These are phyloP conservation scores for Drosophila pseudoananassae DNA, from an alignment of 1,140 invertebrate species.

Conservation along the genomic window DNA sequence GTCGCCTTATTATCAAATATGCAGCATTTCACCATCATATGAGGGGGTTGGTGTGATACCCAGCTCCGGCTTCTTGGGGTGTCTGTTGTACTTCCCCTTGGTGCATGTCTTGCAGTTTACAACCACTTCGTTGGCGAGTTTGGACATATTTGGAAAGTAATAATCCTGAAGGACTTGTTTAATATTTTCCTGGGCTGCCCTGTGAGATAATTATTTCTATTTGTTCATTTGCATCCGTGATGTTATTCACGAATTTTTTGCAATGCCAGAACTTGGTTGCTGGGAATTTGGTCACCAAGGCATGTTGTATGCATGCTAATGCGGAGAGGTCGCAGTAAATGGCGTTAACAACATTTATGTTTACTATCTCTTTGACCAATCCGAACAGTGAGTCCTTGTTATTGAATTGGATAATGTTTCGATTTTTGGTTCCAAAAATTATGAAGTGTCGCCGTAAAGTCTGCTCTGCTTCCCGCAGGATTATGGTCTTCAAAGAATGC, in stretches of 20 bases:
- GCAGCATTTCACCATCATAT: no score
- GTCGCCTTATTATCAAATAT: no score
- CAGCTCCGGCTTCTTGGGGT: constrained; percentile 28
- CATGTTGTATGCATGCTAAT: constrained; percentile 17
- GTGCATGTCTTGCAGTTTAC: constrained; percentile 30
- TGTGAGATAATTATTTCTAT: constrained; percentile 27
- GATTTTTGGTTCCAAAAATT: constrained; percentile 12
- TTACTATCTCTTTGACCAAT: constrained; percentile 23
- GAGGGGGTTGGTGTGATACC: constrained; percentile 22
- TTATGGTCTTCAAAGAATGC: no score
- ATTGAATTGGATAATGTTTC: constrained; percentile 16
- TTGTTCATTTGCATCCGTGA: constrained; percentile 12
- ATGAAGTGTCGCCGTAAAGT: background rate
- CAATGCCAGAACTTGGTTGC: constrained; percentile 27
- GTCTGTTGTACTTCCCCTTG: constrained; percentile 17
- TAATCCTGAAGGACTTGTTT: constrained; percentile 27
- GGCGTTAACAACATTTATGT: constrained; percentile 1
- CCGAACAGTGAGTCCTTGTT: constrained; percentile 8
- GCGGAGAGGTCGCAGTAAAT: no score
- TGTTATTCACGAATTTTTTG: constrained; percentile 15
- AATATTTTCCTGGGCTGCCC: constrained; percentile 35
- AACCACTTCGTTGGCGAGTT: constrained; percentile 27
- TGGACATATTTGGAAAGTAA: constrained; percentile 41
- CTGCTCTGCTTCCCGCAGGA: constrained; percentile 9
- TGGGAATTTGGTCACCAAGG: constrained; percentile 15